phyloP scores from a whole-genome alignment of 2,113 vertebrate genomes.

The Poeciliopsis prolifica region DNA sequence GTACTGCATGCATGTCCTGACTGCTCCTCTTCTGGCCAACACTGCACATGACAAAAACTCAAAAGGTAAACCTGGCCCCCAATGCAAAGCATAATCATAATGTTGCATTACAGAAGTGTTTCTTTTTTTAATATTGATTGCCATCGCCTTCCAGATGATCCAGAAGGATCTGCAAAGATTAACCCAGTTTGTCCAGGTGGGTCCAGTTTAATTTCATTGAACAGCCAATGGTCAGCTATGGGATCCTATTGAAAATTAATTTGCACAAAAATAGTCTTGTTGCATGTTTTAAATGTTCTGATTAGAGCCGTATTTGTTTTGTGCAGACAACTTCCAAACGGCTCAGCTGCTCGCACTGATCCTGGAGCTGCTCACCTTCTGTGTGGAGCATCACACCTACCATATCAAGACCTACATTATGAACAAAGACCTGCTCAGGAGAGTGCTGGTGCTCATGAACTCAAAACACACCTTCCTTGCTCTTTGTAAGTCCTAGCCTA shows the following conservation, averaged over 20 bases:
- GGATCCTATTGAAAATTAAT: too few relatives aligned
- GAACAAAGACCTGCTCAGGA: constrained; percentile 96
- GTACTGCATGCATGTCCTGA: constrained; percentile 99
- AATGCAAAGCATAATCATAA: background rate
- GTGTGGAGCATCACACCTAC: constrained; percentile 97
- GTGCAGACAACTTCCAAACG: constrained; percentile 95
- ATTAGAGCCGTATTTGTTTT: constrained; percentile 9
- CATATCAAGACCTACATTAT: constrained; percentile 99
- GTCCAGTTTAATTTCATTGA: constrained; percentile 2
- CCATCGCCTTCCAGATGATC: constrained; percentile 81
- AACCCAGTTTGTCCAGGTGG: constrained; percentile 94
- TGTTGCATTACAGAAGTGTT: background rate
- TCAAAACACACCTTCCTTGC: constrained; percentile 98
- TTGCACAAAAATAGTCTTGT: background rate
- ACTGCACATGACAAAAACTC: constrained; percentile 90
- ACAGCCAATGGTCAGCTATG: background rate
- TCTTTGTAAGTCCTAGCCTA: constrained; percentile 88
- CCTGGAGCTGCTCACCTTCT: constrained; percentile 95
- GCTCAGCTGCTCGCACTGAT: constrained; percentile 96
- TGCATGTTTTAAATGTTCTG: background rate
- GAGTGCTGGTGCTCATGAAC: constrained; percentile 97
- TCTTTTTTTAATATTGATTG: background rate
- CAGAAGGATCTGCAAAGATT: constrained; percentile 86
- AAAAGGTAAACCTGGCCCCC: constrained; percentile 81
- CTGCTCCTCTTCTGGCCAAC: constrained; percentile 95